Evolutionary conservation across 2,888 invertebrate species (phyloP).

Genomic region (Pocota personata): DNA sequence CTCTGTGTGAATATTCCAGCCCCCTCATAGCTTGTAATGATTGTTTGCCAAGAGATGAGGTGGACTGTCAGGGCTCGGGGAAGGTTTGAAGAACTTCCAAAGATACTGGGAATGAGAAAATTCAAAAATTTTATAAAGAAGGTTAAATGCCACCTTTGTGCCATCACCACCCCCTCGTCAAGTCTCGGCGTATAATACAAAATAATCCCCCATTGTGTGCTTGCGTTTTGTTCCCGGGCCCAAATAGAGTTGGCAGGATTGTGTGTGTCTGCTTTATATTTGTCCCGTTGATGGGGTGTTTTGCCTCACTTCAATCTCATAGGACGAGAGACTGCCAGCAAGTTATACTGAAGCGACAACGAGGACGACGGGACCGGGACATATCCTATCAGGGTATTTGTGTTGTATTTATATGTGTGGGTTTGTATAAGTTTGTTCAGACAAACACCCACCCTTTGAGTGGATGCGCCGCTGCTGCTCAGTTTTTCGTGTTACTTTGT

Average conservation of each 20-base stretch:
- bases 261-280: constrained; percentile 19
- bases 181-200: constrained; percentile 27
- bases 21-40: constrained; percentile 54
- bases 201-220: constrained; percentile 46
- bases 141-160: constrained; percentile 61
- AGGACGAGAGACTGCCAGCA: constrained; percentile 46
- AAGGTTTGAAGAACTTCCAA: not conserved
- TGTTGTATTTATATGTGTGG: not conserved
- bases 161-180: not conserved
- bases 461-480: constrained; percentile 64
- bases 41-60: constrained; percentile 61
- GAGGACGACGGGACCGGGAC: constrained; percentile 28
- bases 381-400: constrained; percentile 42
- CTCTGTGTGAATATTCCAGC: constrained; percentile 49
- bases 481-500: constrained; percentile 61
- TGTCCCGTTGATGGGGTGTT: constrained; percentile 60
- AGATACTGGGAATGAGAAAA: constrained; percentile 18
- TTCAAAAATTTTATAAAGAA: constrained; percentile 58
- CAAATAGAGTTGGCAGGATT: constrained; percentile 23
- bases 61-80: constrained; percentile 24
- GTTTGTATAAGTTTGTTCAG: constrained; percentile 10
- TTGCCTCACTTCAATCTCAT: constrained; percentile 72
- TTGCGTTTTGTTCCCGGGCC: constrained; percentile 3
- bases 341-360: constrained; percentile 23
- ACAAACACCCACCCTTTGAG: constrained; percentile 38